These are phyloP conservation scores for Crotophaga sulcirostris DNA, from an alignment of 2,113 vertebrate genomes.

Conservation along the genomic window DNA sequence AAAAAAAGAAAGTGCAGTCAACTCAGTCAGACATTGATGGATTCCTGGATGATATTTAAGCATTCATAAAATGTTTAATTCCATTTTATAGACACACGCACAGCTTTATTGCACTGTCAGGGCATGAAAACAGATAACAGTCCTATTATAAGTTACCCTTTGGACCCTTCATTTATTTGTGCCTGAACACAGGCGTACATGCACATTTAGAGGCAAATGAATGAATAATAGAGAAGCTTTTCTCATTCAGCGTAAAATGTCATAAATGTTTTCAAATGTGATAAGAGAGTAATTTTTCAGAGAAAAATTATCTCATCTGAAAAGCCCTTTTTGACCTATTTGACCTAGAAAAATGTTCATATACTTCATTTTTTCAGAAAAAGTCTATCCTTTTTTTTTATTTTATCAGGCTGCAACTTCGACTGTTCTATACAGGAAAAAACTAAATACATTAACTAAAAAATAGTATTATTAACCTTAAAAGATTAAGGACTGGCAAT, in stretches of 20 bases:
- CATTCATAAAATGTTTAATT: slow-evolving; percentile 24
- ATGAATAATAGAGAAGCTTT: background rate
- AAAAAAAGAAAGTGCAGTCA: background rate
- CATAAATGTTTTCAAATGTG: background rate
- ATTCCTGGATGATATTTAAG: slow-evolving; percentile 46
- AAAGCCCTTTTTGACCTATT: background rate
- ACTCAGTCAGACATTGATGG: background rate
- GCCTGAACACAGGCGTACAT: background rate
- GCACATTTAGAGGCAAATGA: background rate
- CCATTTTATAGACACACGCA: background rate
- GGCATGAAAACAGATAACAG: background rate
- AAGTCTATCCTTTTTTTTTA: background rate
- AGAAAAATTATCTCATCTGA: background rate
- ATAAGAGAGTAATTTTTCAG: background rate
- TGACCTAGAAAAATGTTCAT: background rate
- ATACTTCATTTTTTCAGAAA: background rate
- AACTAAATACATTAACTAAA: background rate
- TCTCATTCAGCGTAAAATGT: background rate
- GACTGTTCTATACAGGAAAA: background rate
- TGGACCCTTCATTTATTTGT: slow-evolving; percentile 13
- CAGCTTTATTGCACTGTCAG: background rate
- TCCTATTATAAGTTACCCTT: slow-evolving; percentile 3
- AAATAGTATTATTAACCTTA: background rate
- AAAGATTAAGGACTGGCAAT: background rate
- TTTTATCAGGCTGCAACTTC: background rate